Percentiles rank a stretch among this genome's conserved stretches.
Evolutionary conservation across 2,888 invertebrate genomes (phyloP).

Genomic region (Pachydiplax longipennis): DNA sequence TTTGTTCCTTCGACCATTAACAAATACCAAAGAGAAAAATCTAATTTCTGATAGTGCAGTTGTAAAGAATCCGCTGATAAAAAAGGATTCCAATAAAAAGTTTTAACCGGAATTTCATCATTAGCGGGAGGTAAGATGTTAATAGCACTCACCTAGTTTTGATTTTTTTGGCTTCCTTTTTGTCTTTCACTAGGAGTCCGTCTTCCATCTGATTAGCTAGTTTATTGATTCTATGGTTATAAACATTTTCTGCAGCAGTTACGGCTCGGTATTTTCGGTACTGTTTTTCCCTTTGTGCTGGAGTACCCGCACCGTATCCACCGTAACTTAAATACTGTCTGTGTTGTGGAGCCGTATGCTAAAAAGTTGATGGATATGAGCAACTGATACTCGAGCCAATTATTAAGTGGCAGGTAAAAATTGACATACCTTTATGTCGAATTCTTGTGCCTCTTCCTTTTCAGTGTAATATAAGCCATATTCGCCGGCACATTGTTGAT

Average conservation of each 20-base stretch:
- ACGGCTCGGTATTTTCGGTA: constrained; percentile 73
- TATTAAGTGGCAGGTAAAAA: not conserved
- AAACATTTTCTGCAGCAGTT: constrained; percentile 73
- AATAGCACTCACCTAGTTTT: constrained; percentile 72
- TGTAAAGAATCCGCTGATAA: no score
- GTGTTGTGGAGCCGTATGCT: constrained; percentile 90
- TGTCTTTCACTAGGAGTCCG: constrained; percentile 67
- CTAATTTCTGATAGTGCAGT: no score
- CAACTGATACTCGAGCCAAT: not conserved
- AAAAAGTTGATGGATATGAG: constrained; percentile 53
- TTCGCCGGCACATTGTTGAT: constrained; percentile 58
- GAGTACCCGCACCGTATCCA: constrained; percentile 81
- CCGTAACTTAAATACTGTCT: constrained; percentile 82
- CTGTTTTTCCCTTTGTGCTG: constrained; percentile 79
- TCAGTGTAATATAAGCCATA: constrained; percentile 56
- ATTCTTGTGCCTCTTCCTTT: constrained; percentile 63
- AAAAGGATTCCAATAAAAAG: no score
- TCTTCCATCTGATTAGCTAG: constrained; percentile 65
- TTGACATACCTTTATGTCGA: constrained; percentile 68
- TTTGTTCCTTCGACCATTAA: no score
- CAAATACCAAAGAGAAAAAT: no score
- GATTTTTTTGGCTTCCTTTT: constrained; percentile 70
- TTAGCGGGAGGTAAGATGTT: not conserved
- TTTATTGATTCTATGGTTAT: constrained; percentile 63
- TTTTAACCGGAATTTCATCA: no score